These are phyloP conservation scores for Tenualosa thibaudeaui DNA, from an alignment of 2,797 vertebrate species.

Conservation along the genomic window DNA sequence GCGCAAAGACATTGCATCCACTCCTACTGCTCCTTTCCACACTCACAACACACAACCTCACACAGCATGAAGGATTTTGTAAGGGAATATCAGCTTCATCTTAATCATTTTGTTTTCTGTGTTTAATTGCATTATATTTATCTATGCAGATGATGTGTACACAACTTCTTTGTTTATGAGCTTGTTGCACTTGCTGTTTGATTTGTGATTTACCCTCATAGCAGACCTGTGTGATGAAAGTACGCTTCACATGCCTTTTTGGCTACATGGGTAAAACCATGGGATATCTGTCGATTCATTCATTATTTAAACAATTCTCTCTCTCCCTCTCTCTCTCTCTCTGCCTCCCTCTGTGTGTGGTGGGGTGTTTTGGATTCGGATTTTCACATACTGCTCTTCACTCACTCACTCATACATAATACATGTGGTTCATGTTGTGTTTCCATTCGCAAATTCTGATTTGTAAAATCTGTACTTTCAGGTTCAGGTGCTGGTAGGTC, in stretches of 20 bases:
- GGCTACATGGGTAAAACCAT: neutral
- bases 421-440: neutral
- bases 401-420: neutral
- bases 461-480: neutral
- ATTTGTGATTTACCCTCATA: neutral
- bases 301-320: constrained; percentile 2
- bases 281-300: neutral
- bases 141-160: neutral
- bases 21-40: neutral
- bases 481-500: neutral
- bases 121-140: neutral
- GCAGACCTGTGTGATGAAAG: neutral
- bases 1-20: neutral
- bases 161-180: neutral
- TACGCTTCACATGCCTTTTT: neutral
- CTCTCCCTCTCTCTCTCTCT: neutral
- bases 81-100: neutral
- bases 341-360: neutral
- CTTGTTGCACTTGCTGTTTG: neutral
- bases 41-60: neutral
- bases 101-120: neutral
- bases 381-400: neutral
- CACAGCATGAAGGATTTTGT: neutral
- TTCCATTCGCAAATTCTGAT: neutral
- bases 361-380: neutral